Conservation (phyloP, 2,113 vertebrate genomes). For the Amphiprion percula region DNA sequence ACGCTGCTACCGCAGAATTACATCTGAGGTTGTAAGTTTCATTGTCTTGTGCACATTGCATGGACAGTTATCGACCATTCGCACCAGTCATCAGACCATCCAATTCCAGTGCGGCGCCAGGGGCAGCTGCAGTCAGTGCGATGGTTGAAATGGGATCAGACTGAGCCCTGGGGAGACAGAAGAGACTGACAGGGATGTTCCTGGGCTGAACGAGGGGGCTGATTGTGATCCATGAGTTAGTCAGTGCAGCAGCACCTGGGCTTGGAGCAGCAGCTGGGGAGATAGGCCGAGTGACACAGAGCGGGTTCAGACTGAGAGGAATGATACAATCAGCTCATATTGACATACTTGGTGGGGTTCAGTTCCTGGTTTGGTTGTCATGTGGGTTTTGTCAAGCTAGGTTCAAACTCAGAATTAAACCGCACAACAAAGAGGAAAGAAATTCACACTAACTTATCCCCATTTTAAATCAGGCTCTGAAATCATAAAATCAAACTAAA, state of each 20-base stretch:
- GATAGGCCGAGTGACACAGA: slow-evolving; percentile 44
- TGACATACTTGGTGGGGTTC: slow-evolving; percentile 42
- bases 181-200: slow-evolving; percentile 77
- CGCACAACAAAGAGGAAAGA: background rate
- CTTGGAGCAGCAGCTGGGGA: slow-evolving; percentile 74
- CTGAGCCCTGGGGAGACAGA: slow-evolving; percentile 74
- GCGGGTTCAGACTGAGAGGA: slow-evolving; percentile 63
- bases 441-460: background rate
- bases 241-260: slow-evolving; percentile 73
- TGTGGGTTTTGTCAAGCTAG: slow-evolving; percentile 31
- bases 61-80: slow-evolving; percentile 71
- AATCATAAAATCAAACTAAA: background rate
- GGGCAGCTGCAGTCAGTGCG: slow-evolving; percentile 73
- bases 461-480: no score
- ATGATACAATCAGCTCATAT: slow-evolving; percentile 60
- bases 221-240: slow-evolving; percentile 84
- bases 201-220: slow-evolving; percentile 69
- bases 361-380: slow-evolving; percentile 37
- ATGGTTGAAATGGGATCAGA: slow-evolving; percentile 76
- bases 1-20: slow-evolving; percentile 27
- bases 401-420: background rate
- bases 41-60: slow-evolving; percentile 58
- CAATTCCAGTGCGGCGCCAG: slow-evolving; percentile 70
- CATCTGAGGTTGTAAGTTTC: slow-evolving; percentile 43
- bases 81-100: slow-evolving; percentile 71